phyloP scores from a whole-genome alignment of 1,140 invertebrate species.

The Goniozus legneri region DNA sequence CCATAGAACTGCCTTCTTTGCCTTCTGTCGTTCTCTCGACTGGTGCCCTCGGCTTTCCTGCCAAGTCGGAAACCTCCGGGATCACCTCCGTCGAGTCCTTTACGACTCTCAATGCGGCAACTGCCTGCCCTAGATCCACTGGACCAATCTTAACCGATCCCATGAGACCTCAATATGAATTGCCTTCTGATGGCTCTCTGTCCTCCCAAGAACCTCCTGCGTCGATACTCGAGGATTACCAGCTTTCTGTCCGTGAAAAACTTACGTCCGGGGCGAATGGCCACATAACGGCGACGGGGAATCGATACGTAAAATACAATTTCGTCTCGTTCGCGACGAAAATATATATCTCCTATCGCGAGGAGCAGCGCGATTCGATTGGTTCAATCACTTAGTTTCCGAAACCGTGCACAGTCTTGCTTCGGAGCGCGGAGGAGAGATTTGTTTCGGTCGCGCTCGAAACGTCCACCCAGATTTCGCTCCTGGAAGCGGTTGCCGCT shows the following conservation, averaged over 20 bases:
- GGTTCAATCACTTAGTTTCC: too few relatives aligned
- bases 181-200: slow-evolving; percentile 28
- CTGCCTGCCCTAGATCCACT: slow-evolving; percentile 31
- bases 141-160: slow-evolving; percentile 34
- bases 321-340: too few relatives aligned
- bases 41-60: slow-evolving; percentile 26
- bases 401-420: too few relatives aligned
- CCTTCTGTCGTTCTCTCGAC: slow-evolving; percentile 29
- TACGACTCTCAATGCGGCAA: slow-evolving; percentile 33
- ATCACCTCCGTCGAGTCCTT: slow-evolving; percentile 25
- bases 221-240: slow-evolving; percentile 35
- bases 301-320: too few relatives aligned
- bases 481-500: slow-evolving; percentile 20
- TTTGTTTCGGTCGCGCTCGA: neutral
- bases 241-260: too few relatives aligned
- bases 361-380: too few relatives aligned
- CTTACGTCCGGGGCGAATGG: too few relatives aligned
- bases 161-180: slow-evolving; percentile 40
- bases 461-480: slow-evolving; percentile 8
- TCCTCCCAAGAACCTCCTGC: slow-evolving; percentile 20
- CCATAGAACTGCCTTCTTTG: slow-evolving; percentile 32
- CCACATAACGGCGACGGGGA: too few relatives aligned
- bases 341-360: too few relatives aligned
- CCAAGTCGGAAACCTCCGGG: slow-evolving; percentile 23
- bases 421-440: neutral